Percentiles rank a stretch among this genome's conserved stretches.
These are phyloP conservation scores for Tiliacea citrago DNA, from an alignment of 2,888 invertebrate species.

Conservation along the genomic window DNA sequence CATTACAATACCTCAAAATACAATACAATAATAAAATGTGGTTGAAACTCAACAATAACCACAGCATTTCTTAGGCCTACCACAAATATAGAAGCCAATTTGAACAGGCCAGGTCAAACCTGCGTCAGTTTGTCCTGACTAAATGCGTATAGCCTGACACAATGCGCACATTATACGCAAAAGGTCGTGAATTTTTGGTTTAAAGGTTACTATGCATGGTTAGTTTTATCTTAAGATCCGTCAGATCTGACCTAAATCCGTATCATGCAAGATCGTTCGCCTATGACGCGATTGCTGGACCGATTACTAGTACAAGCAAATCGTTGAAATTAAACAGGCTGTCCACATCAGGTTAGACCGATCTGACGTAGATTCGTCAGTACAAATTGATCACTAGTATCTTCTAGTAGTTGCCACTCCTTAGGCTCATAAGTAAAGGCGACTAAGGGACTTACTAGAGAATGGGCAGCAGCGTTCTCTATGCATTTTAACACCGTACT, in stretches of 20 bases:
- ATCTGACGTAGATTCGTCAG: too few species aligned
- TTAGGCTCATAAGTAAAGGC: too few species aligned
- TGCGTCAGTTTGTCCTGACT: neutral
- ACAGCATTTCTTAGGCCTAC: neutral
- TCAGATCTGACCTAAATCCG: neutral
- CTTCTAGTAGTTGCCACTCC: too few species aligned
- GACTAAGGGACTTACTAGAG: too few species aligned
- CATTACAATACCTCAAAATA: neutral
- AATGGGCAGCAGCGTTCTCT: too few species aligned
- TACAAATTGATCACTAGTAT: neutral
- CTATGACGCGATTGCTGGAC: neutral
- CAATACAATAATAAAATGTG: constrained; percentile 19
- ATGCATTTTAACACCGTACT: too few species aligned
- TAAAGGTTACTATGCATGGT: neutral
- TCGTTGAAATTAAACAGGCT: neutral
- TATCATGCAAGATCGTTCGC: neutral
- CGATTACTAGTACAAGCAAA: neutral
- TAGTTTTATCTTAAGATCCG: neutral
- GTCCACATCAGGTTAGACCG: too few species aligned
- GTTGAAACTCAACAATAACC: constrained; percentile 13
- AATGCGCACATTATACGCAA: neutral
- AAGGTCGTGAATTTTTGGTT: neutral
- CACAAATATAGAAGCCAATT: neutral
- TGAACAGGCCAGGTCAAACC: neutral
- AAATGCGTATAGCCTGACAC: neutral